Evolutionary conservation across 2,113 vertebrate genomes (phyloP).

Genomic region (Aviceda subcristata): DNA sequence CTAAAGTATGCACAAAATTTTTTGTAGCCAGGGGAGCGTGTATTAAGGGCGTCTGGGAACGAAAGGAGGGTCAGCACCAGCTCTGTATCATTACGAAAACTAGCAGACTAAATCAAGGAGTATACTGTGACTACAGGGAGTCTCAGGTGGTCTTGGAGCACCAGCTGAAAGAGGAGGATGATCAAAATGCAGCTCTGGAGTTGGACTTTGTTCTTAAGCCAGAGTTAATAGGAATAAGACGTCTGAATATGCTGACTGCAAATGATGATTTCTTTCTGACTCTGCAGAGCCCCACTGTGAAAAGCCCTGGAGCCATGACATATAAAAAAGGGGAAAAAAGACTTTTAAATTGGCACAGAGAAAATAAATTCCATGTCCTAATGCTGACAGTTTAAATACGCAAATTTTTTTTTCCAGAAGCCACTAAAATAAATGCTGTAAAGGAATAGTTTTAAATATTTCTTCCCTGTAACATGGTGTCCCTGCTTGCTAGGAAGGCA

Average conservation of each 20-base stretch:
- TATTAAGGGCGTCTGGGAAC: neutral
- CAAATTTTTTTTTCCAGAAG: neutral
- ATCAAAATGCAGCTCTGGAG: neutral
- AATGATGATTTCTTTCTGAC: neutral
- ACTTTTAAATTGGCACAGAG: neutral
- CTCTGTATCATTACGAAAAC: neutral
- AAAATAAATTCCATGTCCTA: slow-evolving; percentile 34
- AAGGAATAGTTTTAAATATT: neutral
- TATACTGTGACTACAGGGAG: neutral
- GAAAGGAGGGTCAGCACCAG: neutral
- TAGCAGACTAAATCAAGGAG: neutral
- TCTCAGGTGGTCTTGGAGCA: neutral
- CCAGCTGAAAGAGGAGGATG: neutral
- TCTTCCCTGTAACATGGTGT: neutral
- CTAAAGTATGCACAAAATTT: slow-evolving; percentile 8
- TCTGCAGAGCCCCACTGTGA: slow-evolving; percentile 8
- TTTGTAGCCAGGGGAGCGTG: neutral
- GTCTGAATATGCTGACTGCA: neutral
- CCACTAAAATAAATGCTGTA: neutral
- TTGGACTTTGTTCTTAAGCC: neutral
- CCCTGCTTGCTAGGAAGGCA: neutral
- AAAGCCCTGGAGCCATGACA: neutral
- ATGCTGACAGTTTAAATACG: slow-evolving; percentile 22
- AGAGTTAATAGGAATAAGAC: neutral
- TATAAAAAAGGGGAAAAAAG: neutral